These are phyloP conservation scores for Agonopterix subpropinquella DNA, from an alignment of 2,888 invertebrate species.

Conservation along the genomic window DNA sequence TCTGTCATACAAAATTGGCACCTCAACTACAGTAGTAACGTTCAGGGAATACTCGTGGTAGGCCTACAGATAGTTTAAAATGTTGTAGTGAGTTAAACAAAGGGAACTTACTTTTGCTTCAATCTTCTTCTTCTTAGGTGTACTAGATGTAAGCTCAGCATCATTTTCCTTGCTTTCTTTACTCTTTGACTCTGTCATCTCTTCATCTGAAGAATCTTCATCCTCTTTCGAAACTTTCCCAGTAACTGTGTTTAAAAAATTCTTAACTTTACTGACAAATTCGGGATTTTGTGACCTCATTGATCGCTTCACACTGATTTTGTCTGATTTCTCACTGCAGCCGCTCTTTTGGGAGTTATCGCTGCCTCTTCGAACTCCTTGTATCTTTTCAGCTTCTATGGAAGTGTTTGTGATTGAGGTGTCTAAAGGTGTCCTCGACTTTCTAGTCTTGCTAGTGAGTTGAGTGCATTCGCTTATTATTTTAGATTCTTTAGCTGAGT, in stretches of 20 bases:
- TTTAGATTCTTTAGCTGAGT: conserved; percentile 81
- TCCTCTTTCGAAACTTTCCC: conserved; percentile 42
- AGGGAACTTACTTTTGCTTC: conserved; percentile 7
- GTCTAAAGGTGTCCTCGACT: conserved; percentile 61
- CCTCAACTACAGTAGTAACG: too few species aligned
- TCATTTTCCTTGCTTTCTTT: conserved; percentile 25
- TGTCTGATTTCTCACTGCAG: conserved; percentile 56
- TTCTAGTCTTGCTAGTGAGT: conserved; percentile 66
- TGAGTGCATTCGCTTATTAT: conserved; percentile 77
- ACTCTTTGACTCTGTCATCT: conserved; percentile 20
- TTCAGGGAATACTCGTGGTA: too few species aligned
- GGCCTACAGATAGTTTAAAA: too few species aligned
- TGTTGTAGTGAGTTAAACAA: too few species aligned
- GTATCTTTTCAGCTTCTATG: conserved; percentile 45
- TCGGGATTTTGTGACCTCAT: conserved; percentile 80
- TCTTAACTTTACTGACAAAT: conserved; percentile 77
- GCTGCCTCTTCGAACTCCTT: conserved; percentile 44
- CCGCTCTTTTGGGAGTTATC: conserved; percentile 51
- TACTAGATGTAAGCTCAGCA: conserved; percentile 16
- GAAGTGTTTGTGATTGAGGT: conserved; percentile 58
- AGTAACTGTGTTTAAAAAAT: conserved; percentile 74
- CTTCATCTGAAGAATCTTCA: conserved; percentile 23
- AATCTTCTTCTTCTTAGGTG: conserved; percentile 25
- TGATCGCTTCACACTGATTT: conserved; percentile 51
- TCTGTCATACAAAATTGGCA: too few species aligned